Evolutionary conservation across 2,797 vertebrate species (phyloP).

Genomic region (Poeciliopsis turneri): DNA sequence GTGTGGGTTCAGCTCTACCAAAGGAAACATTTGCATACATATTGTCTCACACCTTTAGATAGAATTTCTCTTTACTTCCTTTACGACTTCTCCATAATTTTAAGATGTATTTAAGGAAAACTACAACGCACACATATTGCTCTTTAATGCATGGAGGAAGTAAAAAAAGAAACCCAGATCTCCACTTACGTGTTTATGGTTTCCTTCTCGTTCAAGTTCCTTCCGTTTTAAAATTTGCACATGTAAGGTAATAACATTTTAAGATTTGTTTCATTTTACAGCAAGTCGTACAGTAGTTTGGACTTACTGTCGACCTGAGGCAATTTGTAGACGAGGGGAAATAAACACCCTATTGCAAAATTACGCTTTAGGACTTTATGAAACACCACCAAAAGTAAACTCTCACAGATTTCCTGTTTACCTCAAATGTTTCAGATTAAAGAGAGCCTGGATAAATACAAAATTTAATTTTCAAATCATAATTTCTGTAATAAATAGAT

Average conservation of each 20-base stretch:
- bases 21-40: constrained; percentile 82
- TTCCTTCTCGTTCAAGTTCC: constrained; percentile 7
- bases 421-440: not conserved
- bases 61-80: constrained; percentile 44
- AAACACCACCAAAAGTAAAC: not conserved
- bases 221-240: not conserved
- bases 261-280: not conserved
- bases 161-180: not conserved
- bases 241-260: not conserved
- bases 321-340: not conserved
- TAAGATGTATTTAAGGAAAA: constrained; percentile 39
- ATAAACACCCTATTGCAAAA: not conserved
- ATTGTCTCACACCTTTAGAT: constrained; percentile 79
- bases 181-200: not conserved
- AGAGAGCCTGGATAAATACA: not conserved
- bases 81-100: constrained; percentile 34
- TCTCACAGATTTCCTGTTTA: not conserved
- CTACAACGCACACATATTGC: not conserved
- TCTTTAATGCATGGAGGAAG: not conserved
- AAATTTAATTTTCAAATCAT: not conserved
- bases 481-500: not conserved
- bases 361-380: not conserved
- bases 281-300: not conserved
- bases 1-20: constrained; percentile 27
- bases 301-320: not conserved